phyloP scores from a whole-genome alignment of 2,113 vertebrate species.

The Cranoglanis bouderius region DNA sequence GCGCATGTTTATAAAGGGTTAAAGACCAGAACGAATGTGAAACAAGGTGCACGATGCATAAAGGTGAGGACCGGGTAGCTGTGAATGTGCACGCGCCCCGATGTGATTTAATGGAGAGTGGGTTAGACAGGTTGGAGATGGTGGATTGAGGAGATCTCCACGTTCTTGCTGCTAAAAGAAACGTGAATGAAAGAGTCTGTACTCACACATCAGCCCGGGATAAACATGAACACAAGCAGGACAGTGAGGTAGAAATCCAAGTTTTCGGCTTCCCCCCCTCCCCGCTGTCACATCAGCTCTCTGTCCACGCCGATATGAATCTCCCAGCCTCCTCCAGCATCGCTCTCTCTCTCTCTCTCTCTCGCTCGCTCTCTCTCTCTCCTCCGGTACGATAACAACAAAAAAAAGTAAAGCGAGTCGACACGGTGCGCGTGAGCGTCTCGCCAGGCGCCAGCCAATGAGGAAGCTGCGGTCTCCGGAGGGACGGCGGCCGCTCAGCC shows the following conservation, averaged over 20 bases:
- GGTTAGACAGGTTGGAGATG: not conserved
- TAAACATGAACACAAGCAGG: slow-evolving; percentile 35
- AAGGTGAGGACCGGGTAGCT: not conserved
- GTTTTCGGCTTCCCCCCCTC: slow-evolving; percentile 51
- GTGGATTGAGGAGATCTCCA: not conserved
- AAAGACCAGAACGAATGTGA: not conserved
- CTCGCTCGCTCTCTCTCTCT: slow-evolving; percentile 11
- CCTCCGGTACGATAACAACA: slow-evolving; percentile 64
- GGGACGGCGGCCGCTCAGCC: slow-evolving; percentile 48
- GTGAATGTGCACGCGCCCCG: not conserved
- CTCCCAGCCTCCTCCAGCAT: slow-evolving; percentile 54
- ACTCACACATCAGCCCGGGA: slow-evolving; percentile 71
- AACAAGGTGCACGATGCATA: not conserved
- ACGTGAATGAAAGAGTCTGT: slow-evolving; percentile 24
- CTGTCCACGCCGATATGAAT: slow-evolving; percentile 47
- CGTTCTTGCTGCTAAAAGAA: not conserved
- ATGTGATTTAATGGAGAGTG: not conserved
- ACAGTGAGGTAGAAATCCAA: slow-evolving; percentile 45
- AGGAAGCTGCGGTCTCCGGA: slow-evolving; percentile 51
- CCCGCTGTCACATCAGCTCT: slow-evolving; percentile 65
- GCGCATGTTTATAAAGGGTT: not conserved
- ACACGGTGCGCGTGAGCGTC: slow-evolving; percentile 71
- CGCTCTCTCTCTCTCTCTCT: slow-evolving; percentile 52
- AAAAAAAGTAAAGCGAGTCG: slow-evolving; percentile 67
- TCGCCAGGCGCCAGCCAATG: slow-evolving; percentile 67